Base-by-base conservation (phyloP, 2,888 invertebrate species). In the Trypoxylon attenuatum region DNA sequence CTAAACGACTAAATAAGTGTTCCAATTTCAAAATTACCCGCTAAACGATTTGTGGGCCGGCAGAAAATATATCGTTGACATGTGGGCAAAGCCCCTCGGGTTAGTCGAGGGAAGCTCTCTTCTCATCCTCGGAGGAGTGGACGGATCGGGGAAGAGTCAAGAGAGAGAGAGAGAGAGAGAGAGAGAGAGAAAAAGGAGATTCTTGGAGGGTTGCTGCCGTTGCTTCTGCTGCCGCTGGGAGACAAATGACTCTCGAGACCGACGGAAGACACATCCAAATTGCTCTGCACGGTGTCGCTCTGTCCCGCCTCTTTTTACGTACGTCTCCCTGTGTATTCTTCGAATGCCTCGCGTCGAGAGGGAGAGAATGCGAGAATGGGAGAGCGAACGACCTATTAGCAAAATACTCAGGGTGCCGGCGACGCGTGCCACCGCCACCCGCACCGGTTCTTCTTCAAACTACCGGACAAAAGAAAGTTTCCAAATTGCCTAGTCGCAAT, bases 1-100 rank as follows among this genome's bases (percentile, higher is more conserved):
- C 82, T 84, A 85, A 85, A 84, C 83, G 84, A 84, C 85, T 86
- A 84, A 86, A 84, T 85, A 85, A 86, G 87, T 84, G 85, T 84
- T 87, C 85, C 85, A 84, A 85, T 85, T 87, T 84, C 84, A 83
- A 82, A 85, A 85, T 85, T 84, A 81, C 82, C 82, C 84, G 82
- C 84, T 84, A 85, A 86, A 84, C 85, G 85, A 84, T 86, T 86
- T 84, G 86, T 84, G 80, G 82, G 82, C 82, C 79, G 80, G 80
- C 81, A 81, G 84, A 84, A 84, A 84, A 86, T 86, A 85, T 84
- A 85, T 84, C 84, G 86, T 83, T 83, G 85, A 86, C 86, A 86
- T 84, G 84, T 76, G 75, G 77, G 75, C 77, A 76, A 77, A 76
- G 75, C 71, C 74, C 77, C 75, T 77, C 68, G 75, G 77, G 68